phyloP scores from a whole-genome alignment of 2,113 vertebrate genomes.

The Phalacrocorax brasilianus region DNA sequence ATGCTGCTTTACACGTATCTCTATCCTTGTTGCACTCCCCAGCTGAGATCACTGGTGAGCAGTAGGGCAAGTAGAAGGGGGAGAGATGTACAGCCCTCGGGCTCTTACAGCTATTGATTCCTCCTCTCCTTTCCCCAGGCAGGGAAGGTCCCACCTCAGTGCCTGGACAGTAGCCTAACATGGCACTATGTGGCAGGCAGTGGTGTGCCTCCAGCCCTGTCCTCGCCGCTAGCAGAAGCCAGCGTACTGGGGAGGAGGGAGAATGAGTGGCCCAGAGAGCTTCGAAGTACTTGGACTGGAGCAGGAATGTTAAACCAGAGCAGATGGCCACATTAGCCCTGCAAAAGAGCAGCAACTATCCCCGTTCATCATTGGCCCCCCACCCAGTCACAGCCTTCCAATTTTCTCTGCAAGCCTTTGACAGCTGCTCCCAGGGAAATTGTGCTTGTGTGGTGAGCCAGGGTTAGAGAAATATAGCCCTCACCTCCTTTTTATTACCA shows the following conservation, averaged over 20 bases:
- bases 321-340: constrained; percentile 49
- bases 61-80: not conserved
- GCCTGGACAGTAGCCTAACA: not conserved
- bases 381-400: not conserved
- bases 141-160: not conserved
- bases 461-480: not conserved
- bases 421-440: constrained; percentile 51
- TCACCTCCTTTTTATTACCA: constrained; percentile 40
- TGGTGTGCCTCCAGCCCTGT: not conserved
- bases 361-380: not conserved
- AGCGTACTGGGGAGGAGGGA: not conserved
- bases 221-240: not conserved
- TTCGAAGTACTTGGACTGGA: not conserved
- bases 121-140: not conserved
- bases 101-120: not conserved
- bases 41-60: not conserved
- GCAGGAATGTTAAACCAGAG: not conserved
- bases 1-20: not conserved
- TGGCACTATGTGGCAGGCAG: not conserved
- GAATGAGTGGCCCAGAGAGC: not conserved
- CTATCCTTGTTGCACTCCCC: not conserved
- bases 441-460: not conserved
- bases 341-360: not conserved
- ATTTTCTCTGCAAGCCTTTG: constrained; percentile 46
- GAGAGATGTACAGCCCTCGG: not conserved